A percentile compares a stretch with the other conserved stretches of the same genome.
phyloP scores from a whole-genome alignment of 2,113 vertebrate genomes.

The Raphicerus campestris region DNA sequence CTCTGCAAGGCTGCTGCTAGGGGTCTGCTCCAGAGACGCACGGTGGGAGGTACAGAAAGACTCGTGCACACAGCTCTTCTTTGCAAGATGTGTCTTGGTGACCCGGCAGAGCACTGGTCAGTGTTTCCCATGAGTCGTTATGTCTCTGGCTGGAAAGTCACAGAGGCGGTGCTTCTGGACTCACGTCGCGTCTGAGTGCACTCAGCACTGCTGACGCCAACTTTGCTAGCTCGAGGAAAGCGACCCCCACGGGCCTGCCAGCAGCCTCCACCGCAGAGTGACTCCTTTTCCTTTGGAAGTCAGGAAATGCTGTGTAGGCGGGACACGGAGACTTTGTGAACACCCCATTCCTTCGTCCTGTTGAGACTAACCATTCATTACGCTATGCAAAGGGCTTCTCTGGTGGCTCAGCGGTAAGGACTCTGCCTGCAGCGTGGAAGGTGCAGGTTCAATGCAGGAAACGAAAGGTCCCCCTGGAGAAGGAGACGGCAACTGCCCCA shows the following conservation, averaged over 20 bases:
- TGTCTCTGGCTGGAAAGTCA: background rate
- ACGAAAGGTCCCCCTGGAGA: background rate
- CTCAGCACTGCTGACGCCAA: background rate
- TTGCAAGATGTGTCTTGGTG: background rate
- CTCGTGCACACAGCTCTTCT: background rate
- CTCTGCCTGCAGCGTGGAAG: background rate
- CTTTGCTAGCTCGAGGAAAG: background rate
- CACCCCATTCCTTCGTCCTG: accelerated
- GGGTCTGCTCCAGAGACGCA: background rate
- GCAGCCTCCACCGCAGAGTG: background rate
- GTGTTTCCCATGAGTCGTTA: accelerated
- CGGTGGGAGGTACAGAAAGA: background rate
- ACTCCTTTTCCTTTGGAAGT: background rate
- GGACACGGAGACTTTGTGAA: accelerated
- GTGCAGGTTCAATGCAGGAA: accelerated
- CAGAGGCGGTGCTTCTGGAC: background rate
- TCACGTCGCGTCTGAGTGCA: accelerated
- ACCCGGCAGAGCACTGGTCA: background rate
- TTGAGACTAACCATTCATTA: no score
- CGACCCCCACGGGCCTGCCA: background rate
- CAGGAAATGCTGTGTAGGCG: background rate
- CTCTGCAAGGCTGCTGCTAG: background rate
- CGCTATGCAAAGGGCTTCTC: background rate
- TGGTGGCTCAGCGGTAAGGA: background rate
- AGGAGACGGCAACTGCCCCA: background rate